Evolutionary conservation across 2,888 invertebrate genomes (phyloP).

Genomic region (Troilus luridus): DNA sequence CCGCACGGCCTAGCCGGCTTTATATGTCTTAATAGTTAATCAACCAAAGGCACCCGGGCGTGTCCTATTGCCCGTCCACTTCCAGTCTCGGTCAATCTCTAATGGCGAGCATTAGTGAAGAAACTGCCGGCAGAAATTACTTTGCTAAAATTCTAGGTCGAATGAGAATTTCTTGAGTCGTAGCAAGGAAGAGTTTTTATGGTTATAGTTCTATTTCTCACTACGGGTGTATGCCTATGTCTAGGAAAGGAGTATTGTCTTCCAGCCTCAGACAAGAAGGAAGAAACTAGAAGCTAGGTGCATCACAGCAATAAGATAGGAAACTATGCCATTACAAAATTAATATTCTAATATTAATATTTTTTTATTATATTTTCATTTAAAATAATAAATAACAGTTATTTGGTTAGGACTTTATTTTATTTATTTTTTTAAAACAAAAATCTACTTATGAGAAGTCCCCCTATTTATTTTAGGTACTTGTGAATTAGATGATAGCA

Average conservation of each 20-base stretch:
- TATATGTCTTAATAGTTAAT: conserved; percentile 43
- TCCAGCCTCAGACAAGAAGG: too few relatives aligned
- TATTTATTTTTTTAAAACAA: too few relatives aligned
- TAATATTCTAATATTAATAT: too few relatives aligned
- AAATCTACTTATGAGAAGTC: too few relatives aligned
- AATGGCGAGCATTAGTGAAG: background rate
- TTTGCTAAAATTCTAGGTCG: background rate
- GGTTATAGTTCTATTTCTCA: background rate
- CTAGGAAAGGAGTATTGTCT: background rate
- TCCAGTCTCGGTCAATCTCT: background rate
- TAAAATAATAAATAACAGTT: too few relatives aligned
- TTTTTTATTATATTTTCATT: too few relatives aligned
- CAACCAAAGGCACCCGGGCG: background rate
- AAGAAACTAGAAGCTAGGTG: background rate
- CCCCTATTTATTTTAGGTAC: too few relatives aligned
- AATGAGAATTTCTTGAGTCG: conserved; percentile 18
- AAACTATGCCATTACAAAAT: too few relatives aligned
- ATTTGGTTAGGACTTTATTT: too few relatives aligned
- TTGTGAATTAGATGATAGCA: too few relatives aligned
- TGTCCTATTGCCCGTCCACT: background rate
- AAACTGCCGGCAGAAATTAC: background rate
- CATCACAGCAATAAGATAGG: too few relatives aligned
- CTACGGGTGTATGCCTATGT: background rate
- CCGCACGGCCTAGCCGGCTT: conserved; percentile 27
- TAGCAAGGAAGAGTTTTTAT: background rate